Percentiles rank a stretch among this genome's conserved stretches.
phyloP scores from a whole-genome alignment of 2,113 vertebrate species.

The Cyprinodon tularosa region DNA sequence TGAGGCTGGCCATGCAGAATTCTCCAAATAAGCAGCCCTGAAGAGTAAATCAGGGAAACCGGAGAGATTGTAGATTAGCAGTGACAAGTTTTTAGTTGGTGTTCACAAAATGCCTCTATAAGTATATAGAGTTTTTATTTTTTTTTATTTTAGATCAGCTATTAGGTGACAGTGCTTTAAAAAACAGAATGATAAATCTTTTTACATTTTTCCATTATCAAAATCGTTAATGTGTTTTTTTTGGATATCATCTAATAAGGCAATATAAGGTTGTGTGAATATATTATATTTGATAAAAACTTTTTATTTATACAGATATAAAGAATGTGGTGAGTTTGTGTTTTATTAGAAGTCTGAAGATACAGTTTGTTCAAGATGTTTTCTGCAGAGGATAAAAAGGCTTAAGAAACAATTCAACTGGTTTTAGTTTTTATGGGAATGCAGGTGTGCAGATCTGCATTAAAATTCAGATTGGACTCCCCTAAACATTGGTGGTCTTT shows the following conservation, averaged over 20 bases:
- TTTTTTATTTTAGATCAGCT: slow-evolving; percentile 19
- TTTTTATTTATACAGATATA: no score
- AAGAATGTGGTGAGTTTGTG: no score
- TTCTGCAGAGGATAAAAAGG: no score
- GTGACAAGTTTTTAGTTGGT: slow-evolving; percentile 20
- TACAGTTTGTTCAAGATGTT: no score
- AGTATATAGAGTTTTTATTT: slow-evolving; percentile 14
- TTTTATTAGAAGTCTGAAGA: no score
- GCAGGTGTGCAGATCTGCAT: no score
- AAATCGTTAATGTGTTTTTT: background rate
- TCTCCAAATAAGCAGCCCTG: slow-evolving; percentile 21
- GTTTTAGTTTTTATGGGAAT: no score
- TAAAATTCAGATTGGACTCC: no score
- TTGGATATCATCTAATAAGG: background rate
- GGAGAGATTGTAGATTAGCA: background rate
- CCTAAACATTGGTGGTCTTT: no score
- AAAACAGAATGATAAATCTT: background rate
- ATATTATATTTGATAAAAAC: background rate
- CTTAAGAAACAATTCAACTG: no score
- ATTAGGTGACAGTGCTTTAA: background rate
- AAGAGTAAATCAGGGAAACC: slow-evolving; percentile 16
- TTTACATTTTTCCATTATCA: background rate
- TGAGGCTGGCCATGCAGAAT: background rate
- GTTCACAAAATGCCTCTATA: slow-evolving; percentile 10
- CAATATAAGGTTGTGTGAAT: no score